Evolutionary conservation across 2,113 vertebrate genomes (phyloP).

Genomic region (Cygnus atratus): DNA sequence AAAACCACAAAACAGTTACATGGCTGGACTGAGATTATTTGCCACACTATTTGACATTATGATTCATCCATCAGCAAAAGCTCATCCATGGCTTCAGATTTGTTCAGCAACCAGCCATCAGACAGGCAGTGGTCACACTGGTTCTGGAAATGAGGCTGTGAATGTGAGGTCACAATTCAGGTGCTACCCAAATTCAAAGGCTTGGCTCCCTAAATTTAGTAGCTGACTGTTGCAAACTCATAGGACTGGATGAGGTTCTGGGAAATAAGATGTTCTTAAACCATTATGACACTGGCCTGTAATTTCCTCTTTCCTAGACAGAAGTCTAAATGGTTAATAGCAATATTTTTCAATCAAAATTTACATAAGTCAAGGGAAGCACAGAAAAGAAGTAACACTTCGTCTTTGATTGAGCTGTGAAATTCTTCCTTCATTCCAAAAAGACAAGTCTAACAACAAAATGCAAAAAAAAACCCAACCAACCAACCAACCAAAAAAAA

Average conservation of each 20-base stretch:
- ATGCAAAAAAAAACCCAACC: neutral
- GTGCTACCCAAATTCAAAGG: neutral
- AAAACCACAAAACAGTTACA: neutral
- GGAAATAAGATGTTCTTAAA: neutral
- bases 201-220: neutral
- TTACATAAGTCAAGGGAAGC: neutral
- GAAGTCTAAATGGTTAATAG: neutral
- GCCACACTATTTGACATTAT: neutral
- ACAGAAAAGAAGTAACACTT: neutral
- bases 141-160: neutral
- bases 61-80: rapidly evolving
- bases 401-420: neutral
- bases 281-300: neutral
- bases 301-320: neutral
- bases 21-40: neutral
- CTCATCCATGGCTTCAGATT: neutral
- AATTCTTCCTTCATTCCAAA: neutral
- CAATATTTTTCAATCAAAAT: neutral
- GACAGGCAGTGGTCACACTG: neutral
- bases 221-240: neutral
- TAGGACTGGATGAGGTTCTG: neutral
- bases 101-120: neutral
- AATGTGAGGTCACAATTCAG: neutral
- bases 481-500: no score
- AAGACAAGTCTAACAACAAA: neutral